Evolutionary conservation across 35 echinoderm and acorn worm genomes (phyloP), one percentile per base, ranked within the genome.

Genomic region (Nesometra sesokonis): DNA sequence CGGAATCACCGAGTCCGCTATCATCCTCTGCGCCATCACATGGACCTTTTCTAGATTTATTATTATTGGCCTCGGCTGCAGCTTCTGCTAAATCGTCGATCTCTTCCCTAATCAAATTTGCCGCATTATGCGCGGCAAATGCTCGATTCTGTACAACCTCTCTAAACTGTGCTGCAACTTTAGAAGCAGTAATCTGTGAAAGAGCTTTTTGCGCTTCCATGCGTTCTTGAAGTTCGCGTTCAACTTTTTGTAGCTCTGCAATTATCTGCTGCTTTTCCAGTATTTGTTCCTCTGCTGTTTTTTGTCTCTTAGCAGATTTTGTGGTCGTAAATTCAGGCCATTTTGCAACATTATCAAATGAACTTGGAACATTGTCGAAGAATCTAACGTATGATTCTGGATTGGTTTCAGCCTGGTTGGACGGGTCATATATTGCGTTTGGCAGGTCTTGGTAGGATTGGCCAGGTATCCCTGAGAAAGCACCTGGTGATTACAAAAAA

Each of bases 221-320:
- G 76, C 93, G 35, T 77, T 94, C 89, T 37, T 94, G 93, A 2
- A 94, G 85, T 77, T 94, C 92, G 34, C 92, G 36, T 77, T 98
- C 95, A 37, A 98, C 93, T 47, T 93, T 98, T 82, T 98, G 95
- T 13, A 98, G 88, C 36, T 98, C 95, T 0, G 89, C 89, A 32
- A 94, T 89, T 78, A 94, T 93, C 85, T 94, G 86, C 87, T 94
- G 95, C 87, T 98, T 98, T 80, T 97, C 89, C 36, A 91, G 87
- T 17, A 98, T 93, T 85, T 98, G 95, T 86, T 98, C 92, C 78
- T 96, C 93, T 0, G 93, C 93, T 32, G 93, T 87, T 35, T 83
- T 76, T 35, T 91, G 89, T 77, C 82, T 57, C 81, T 92, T 89
- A 81, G 84, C 78, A 13, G 77, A 86, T 31, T 80, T 35, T 32